A percentile compares a stretch with the other conserved stretches of the same genome.
These are phyloP conservation scores for Philopotamus ludificatus DNA, from an alignment of 1,140 invertebrate species.

Conservation along the genomic window DNA sequence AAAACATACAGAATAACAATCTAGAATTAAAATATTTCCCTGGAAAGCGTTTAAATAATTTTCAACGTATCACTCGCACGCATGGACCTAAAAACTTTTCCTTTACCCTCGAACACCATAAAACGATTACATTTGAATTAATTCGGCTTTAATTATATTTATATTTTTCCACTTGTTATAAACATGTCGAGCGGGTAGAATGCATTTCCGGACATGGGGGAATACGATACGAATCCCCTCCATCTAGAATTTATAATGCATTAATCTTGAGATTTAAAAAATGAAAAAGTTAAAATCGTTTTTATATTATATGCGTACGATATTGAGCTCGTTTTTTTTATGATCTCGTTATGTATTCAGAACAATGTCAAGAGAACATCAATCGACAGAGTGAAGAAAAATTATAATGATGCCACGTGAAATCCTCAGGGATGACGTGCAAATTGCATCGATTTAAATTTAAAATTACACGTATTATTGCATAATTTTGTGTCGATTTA, in stretches of 20 bases:
- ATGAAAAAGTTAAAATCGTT: neutral
- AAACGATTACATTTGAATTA: neutral
- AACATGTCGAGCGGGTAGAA: slow-evolving; percentile 36
- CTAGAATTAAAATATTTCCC: no score
- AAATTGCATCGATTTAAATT: neutral
- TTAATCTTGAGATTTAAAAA: neutral
- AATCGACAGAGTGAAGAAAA: slow-evolving; percentile 26
- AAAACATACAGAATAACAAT: no score
- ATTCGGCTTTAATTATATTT: slow-evolving; percentile 37
- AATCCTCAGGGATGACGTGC: neutral
- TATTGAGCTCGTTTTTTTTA: neutral
- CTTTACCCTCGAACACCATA: neutral
- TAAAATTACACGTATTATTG: neutral
- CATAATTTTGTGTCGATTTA: slow-evolving; percentile 27
- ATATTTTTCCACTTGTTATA: slow-evolving; percentile 38
- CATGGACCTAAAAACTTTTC: no score
- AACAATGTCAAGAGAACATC: slow-evolving; percentile 33
- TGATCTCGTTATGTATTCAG: slow-evolving; percentile 37
- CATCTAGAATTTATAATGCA: slow-evolving; percentile 15
- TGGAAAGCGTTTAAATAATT: no score
- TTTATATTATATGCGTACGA: neutral
- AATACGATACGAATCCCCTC: slow-evolving; percentile 4
- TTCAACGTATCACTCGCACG: no score
- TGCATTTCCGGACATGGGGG: slow-evolving; percentile 28
- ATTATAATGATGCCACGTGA: slow-evolving; percentile 31